A percentile compares a stretch with the other conserved stretches of the same genome.
Evolutionary conservation across 35 echinoderm and acorn worm species (phyloP).

Genomic region (Strongylocentrotus purpuratus): DNA sequence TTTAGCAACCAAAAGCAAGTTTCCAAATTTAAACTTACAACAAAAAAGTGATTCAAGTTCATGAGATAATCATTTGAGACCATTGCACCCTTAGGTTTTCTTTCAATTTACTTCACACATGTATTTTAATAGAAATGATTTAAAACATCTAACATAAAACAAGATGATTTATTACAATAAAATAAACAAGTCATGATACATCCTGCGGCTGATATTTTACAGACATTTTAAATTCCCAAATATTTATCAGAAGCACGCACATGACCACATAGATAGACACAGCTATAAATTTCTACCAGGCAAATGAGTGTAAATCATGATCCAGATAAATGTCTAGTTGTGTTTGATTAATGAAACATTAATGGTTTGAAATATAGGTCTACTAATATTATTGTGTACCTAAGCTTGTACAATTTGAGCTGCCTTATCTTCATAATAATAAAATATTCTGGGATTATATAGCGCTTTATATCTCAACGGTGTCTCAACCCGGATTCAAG

Average conservation of each 20-base stretch:
- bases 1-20: too few species aligned
- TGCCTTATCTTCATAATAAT: too few species aligned
- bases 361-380: background rate
- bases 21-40: too few species aligned
- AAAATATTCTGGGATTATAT: too few species aligned
- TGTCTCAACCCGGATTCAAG: too few species aligned
- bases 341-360: background rate
- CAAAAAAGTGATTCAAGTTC: too few species aligned
- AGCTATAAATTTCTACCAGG: background rate
- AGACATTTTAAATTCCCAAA: conserved; percentile 4
- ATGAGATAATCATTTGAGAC: too few species aligned
- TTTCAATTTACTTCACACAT: background rate
- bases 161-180: background rate
- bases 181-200: background rate
- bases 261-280: background rate
- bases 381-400: background rate
- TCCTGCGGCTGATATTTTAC: background rate
- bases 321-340: background rate
- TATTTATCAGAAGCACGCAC: background rate
- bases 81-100: too few species aligned
- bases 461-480: too few species aligned
- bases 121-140: background rate
- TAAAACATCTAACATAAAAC: background rate
- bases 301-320: background rate
- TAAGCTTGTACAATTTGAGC: too few species aligned